Percentiles rank a stretch among this genome's conserved stretches.
Evolutionary conservation across 2,113 vertebrate species (phyloP).

Genomic region (Pithys albifrons): DNA sequence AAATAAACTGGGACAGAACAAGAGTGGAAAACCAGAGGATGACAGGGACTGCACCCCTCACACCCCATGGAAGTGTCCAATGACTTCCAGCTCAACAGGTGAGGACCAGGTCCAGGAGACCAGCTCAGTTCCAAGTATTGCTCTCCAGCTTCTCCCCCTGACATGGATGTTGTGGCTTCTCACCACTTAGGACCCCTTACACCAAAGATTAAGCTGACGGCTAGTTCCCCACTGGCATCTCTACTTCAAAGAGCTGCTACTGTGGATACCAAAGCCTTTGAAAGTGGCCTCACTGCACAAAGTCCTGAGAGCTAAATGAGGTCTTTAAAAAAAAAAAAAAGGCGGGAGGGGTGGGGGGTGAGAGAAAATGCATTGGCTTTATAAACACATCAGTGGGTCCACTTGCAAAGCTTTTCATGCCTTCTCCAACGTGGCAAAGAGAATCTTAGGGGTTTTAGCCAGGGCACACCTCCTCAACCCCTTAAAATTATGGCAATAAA

Average conservation of each 20-base stretch:
- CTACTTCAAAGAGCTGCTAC: slow-evolving; percentile 45
- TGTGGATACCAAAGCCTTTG: slow-evolving; percentile 31
- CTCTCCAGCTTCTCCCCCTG: neutral
- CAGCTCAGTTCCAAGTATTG: neutral
- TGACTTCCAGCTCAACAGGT: neutral
- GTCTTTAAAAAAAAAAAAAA: neutral
- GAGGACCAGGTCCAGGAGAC: neutral
- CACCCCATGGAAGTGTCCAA: neutral
- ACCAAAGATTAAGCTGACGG: neutral
- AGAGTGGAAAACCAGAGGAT: neutral
- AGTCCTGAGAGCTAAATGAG: slow-evolving; percentile 4
- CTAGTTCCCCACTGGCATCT: neutral
- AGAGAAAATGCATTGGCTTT: neutral
- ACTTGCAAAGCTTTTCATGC: slow-evolving; percentile 15
- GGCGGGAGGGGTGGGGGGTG: neutral
- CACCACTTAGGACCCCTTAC: neutral
- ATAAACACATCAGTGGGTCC: neutral
- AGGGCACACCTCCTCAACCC: neutral
- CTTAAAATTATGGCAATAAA: neutral
- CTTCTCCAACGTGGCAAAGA: neutral
- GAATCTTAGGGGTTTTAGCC: neutral
- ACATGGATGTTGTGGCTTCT: neutral
- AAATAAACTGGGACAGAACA: neutral
- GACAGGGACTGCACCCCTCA: neutral
- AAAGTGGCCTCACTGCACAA: neutral